These are phyloP conservation scores for Abscondita cerata DNA, from an alignment of 2,888 invertebrate species.

Conservation along the genomic window DNA sequence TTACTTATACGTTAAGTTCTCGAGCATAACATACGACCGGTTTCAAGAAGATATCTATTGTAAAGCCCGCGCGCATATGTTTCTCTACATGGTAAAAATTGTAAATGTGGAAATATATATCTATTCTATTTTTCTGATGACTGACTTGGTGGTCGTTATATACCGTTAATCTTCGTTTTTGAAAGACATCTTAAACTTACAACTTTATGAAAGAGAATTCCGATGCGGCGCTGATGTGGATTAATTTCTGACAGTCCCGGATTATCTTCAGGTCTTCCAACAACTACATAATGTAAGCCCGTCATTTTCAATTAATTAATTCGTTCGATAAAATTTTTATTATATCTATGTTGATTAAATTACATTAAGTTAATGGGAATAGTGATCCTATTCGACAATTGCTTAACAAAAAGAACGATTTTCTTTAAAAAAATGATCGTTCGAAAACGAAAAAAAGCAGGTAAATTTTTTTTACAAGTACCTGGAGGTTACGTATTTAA, in stretches of 20 bases:
- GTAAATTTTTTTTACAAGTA: neutral
- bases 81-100: constrained; percentile 3
- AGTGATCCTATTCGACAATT: no score
- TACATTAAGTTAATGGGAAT: no score
- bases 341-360: no score
- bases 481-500: neutral
- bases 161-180: constrained; percentile 8
- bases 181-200: constrained; percentile 6
- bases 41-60: neutral
- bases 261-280: constrained; percentile 8
- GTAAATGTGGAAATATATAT: neutral
- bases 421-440: no score
- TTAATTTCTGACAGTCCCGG: constrained; percentile 10
- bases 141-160: constrained; percentile 8
- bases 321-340: neutral
- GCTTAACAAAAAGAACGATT: no score
- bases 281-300: constrained; percentile 7
- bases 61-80: neutral
- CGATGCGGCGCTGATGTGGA: constrained; percentile 12
- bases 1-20: neutral
- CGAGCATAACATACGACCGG: constrained; percentile 3
- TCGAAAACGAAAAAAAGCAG: neutral
- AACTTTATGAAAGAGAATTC: constrained; percentile 11
- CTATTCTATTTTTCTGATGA: constrained; percentile 1
- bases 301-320: constrained; percentile 3